phyloP scores from a whole-genome alignment of 2,888 invertebrate genomes.

The Sipha maydis region DNA sequence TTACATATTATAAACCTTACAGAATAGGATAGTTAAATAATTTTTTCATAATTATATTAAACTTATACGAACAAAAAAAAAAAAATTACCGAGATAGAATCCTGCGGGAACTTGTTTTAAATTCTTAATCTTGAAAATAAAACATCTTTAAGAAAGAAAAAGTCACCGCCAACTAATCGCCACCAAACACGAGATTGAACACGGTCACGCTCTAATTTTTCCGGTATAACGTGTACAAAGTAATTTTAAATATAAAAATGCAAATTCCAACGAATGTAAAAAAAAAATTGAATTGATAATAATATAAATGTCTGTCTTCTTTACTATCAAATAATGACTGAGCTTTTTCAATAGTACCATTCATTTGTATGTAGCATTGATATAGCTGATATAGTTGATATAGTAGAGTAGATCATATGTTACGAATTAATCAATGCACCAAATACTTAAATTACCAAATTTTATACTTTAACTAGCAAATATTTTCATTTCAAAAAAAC shows the following conservation, averaged over 20 bases:
- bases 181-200: not conserved
- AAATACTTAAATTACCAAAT: not conserved
- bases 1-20: not conserved
- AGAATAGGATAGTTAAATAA: not conserved
- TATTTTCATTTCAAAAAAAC: too few relatives aligned
- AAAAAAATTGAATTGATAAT: constrained; percentile 31
- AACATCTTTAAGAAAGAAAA: constrained; percentile 23
- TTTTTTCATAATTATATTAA: not conserved
- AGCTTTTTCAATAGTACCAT: not conserved
- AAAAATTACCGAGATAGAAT: not conserved
- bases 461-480: too few relatives aligned
- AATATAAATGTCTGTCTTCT: not conserved
- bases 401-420: not conserved
- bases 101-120: not conserved
- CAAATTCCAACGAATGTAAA: constrained; percentile 3
- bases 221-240: constrained; percentile 36
- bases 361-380: not conserved
- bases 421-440: not conserved
- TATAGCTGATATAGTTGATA: not conserved
- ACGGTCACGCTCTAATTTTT: constrained; percentile 57
- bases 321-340: not conserved
- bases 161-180: not conserved
- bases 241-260: constrained; percentile 8
- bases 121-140: not conserved
- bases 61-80: not conserved